Evolutionary conservation across 2,113 vertebrate genomes (phyloP), one percentile per base, ranked within the genome.

Genomic region (Emydura subglobosa): DNA sequence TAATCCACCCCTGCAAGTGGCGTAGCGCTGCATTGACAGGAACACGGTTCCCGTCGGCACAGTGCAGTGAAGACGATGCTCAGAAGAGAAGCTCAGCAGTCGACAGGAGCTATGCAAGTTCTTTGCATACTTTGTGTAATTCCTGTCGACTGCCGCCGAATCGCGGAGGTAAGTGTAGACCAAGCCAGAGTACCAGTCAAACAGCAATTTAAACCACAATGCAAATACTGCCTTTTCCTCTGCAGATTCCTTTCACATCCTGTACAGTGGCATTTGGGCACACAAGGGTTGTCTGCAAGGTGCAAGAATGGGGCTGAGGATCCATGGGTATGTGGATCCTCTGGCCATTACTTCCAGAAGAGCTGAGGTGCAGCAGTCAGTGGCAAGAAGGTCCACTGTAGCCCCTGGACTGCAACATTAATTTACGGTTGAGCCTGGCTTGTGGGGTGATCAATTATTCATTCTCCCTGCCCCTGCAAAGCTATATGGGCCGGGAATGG

Each of bases 381-480:
- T 27, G 11, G 78, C 16, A 76, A 81, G 76, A 34, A 54, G 83
- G 57, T 84, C 79, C 47, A 44, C 29, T 34, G 16, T 51, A 57
- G 4, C 0, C 16, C 21, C 27, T 49, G 5, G 44, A 31, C 39
- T 74, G 7, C 85, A 61, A 5, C 59, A 19, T 68, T 59, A 89
- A 12, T 22, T 53, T 88, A 65, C 61, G 78, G 24, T 17, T 87
- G 16, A 82, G 3, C 3, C 3, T 10, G 6, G 65, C 11, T 29
- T 54, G 50, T 10, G n/a, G 76, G 34, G 91, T 39, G 14, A 12
- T 31, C 57, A 61, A 12, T 61, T 24, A 21, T 34, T 31, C 34
- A 83, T 78, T 0, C 0, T 80, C 2, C 10, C 1, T 3, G 83
- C 5, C 2, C 1, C 16, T 13, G 0, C 0, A 7, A 34, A 44